phyloP scores from a whole-genome alignment of 2,888 invertebrate species.

The Pharmacophagus antenor region DNA sequence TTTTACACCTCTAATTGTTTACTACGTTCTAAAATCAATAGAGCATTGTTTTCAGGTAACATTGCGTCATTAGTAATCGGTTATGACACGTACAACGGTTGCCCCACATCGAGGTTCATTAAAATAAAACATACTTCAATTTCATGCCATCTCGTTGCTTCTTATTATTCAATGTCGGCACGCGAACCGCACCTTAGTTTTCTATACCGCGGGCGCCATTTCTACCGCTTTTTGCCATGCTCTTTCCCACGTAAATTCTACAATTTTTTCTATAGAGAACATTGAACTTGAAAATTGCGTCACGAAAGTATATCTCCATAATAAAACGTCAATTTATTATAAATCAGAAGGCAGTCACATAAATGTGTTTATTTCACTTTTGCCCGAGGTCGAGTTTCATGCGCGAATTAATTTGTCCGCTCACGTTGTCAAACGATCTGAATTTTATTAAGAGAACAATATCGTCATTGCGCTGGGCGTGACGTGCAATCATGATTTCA shows the following conservation, averaged over 20 bases:
- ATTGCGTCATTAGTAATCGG: slow-evolving; percentile 52
- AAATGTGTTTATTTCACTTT: slow-evolving; percentile 29
- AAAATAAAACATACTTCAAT: slow-evolving; percentile 66
- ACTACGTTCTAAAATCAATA: slow-evolving; percentile 62
- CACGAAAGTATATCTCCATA: slow-evolving; percentile 13
- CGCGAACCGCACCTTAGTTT: slow-evolving; percentile 60
- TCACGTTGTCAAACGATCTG: slow-evolving; percentile 26
- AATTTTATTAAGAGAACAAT: slow-evolving; percentile 28
- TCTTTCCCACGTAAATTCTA: slow-evolving; percentile 33
- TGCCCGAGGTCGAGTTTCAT: slow-evolving; percentile 26
- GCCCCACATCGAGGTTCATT: slow-evolving; percentile 61
- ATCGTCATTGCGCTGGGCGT: slow-evolving; percentile 30
- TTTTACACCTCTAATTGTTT: slow-evolving; percentile 45
- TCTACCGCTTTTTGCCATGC: slow-evolving; percentile 33
- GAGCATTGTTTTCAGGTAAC: slow-evolving; percentile 49
- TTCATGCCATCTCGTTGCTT: slow-evolving; percentile 57
- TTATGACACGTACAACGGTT: slow-evolving; percentile 53
- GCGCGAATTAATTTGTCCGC: slow-evolving; percentile 10
- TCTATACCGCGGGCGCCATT: slow-evolving; percentile 34
- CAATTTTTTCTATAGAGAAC: slow-evolving; percentile 24
- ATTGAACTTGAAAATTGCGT: slow-evolving; percentile 28
- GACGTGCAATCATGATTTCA: slow-evolving; percentile 35
- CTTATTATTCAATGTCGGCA: slow-evolving; percentile 73
- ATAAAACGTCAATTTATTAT: slow-evolving; percentile 4
- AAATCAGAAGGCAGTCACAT: slow-evolving; percentile 18